A percentile compares a stretch with the other conserved stretches of the same genome.
Conservation (phyloP, 2,113 vertebrate species). For the Petaurus breviceps region DNA sequence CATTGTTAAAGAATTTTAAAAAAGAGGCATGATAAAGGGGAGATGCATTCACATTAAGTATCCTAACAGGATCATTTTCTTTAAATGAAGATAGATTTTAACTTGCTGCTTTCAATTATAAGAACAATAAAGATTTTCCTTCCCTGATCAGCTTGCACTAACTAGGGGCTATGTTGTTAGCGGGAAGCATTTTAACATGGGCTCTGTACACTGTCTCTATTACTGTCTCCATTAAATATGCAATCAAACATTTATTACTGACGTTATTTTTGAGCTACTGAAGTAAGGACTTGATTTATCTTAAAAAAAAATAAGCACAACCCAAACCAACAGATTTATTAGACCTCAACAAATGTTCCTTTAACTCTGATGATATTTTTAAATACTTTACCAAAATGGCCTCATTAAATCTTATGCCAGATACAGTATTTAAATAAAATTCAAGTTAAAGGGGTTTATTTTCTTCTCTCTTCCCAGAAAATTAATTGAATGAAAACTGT, state of each 20-base stretch:
- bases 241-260: slow-evolving; percentile 69
- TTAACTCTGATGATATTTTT: slow-evolving; percentile 74
- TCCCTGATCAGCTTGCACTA: slow-evolving; percentile 59
- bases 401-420: slow-evolving; percentile 74
- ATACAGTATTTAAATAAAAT: slow-evolving; percentile 77
- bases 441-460: slow-evolving; percentile 58
- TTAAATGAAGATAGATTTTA: slow-evolving; percentile 75
- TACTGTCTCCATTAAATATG: slow-evolving; percentile 74
- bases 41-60: slow-evolving; percentile 40
- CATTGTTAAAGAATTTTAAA: background rate
- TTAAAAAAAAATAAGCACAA: slow-evolving; percentile 29
- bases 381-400: slow-evolving; percentile 74
- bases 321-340: slow-evolving; percentile 62
- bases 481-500: slow-evolving; percentile 75
- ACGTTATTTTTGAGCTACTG: slow-evolving; percentile 72
- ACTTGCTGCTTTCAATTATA: slow-evolving; percentile 75
- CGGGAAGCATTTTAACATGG: slow-evolving; percentile 54
- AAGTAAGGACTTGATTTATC: slow-evolving; percentile 78
- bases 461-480: slow-evolving; percentile 58
- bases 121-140: slow-evolving; percentile 74
- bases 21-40: background rate
- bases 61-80: slow-evolving; percentile 57
- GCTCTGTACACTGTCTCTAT: slow-evolving; percentile 52
- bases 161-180: slow-evolving; percentile 56
- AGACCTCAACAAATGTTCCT: slow-evolving; percentile 71